Evolutionary conservation across 2,797 vertebrate species (phyloP).

Genomic region (Intellagama lesueurii): DNA sequence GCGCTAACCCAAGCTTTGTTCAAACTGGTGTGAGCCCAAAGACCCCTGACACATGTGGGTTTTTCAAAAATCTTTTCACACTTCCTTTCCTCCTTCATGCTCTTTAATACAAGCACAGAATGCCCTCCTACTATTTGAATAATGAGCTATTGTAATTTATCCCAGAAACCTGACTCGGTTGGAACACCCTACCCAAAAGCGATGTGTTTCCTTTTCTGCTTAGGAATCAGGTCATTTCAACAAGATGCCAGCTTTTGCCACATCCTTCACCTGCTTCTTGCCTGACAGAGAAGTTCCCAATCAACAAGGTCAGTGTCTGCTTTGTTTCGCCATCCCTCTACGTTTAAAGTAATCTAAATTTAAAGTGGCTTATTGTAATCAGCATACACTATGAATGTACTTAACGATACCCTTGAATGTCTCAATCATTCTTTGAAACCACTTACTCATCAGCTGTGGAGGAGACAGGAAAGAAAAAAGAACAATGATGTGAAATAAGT

Average conservation of each 20-base stretch:
- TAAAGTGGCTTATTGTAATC: constrained; percentile 38
- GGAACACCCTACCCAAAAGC: not conserved
- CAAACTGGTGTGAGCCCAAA: not conserved
- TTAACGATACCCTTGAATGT: constrained; percentile 39
- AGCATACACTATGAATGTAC: not conserved
- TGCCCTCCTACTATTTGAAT: not conserved
- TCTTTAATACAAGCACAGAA: not conserved
- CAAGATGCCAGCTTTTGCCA: constrained; percentile 16
- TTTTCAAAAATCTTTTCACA: too few species aligned
- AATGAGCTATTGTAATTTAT: not conserved
- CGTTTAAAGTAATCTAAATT: constrained; percentile 21
- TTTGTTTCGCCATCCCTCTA: not conserved
- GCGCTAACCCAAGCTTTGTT: not conserved
- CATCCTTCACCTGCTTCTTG: not conserved
- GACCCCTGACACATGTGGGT: too few species aligned
- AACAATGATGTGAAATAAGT: constrained; percentile 31
- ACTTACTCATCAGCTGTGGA: constrained; percentile 30
- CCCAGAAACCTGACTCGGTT: not conserved
- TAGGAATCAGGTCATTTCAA: constrained; percentile 11
- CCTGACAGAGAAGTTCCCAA: constrained; percentile 16
- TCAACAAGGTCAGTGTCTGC: not conserved
- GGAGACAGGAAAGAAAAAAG: not conserved
- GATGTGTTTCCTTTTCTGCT: not conserved
- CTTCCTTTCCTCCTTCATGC: not conserved
- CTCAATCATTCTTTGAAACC: constrained; percentile 26